Conservation (phyloP, 2,888 invertebrate species). For the Lordiphosa andalusiaca region DNA sequence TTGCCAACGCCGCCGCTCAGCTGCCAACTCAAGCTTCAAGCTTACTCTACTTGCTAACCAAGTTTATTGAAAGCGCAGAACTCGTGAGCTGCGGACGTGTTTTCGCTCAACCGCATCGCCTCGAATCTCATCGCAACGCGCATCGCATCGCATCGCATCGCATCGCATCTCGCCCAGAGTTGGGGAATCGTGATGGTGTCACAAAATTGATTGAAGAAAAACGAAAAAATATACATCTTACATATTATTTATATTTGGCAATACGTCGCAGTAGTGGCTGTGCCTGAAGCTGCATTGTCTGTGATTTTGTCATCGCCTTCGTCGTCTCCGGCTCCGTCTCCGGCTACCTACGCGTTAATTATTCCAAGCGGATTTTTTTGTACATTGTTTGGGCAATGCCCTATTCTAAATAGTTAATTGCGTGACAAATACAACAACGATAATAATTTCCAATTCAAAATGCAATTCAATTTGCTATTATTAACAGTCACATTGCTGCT, state of each 20-base stretch:
- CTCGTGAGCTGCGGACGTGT: constrained; percentile 78
- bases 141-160: constrained; percentile 18
- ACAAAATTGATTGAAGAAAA: constrained; percentile 66
- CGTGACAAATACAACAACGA: constrained; percentile 49
- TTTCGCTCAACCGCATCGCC: constrained; percentile 61
- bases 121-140: constrained; percentile 10
- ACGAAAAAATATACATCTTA: constrained; percentile 51
- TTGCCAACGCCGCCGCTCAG: constrained; percentile 3
- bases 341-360: constrained; percentile 61
- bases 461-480: constrained; percentile 3
- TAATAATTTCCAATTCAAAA: constrained; percentile 24
- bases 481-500: constrained; percentile 35
- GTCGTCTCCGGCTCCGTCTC: constrained; percentile 13
- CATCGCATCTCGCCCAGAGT: constrained; percentile 25
- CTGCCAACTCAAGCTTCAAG: constrained; percentile 53
- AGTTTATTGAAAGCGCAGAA: constrained; percentile 77
- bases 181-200: constrained; percentile 69
- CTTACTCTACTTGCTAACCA: constrained; percentile 58
- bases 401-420: constrained; percentile 59
- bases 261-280: constrained; percentile 40
- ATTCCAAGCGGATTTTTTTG: constrained; percentile 37
- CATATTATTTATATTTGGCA: constrained; percentile 70
- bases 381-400: constrained; percentile 58
- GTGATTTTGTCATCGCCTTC: constrained; percentile 46
- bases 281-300: constrained; percentile 1